Percentiles rank a stretch among this genome's conserved stretches.
Conservation (phyloP, 2,888 invertebrate genomes). For the Eristalis tenax region DNA sequence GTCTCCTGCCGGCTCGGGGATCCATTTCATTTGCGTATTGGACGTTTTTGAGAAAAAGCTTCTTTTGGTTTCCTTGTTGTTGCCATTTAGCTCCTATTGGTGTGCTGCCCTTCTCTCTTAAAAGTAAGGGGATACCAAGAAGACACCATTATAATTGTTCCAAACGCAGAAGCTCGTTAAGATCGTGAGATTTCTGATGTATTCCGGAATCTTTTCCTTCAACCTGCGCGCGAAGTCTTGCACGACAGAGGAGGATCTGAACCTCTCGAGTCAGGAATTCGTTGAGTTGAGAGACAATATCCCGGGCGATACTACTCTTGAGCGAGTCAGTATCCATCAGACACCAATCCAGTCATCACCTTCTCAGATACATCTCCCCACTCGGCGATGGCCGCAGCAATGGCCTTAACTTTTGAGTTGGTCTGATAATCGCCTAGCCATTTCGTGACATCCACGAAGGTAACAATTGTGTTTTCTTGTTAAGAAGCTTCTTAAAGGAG, state of each 20-base stretch:
- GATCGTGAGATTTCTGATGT: not conserved
- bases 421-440: not conserved
- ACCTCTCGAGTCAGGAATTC: not conserved
- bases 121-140: no score
- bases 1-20: no score
- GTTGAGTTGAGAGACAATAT: not conserved
- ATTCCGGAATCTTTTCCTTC: not conserved
- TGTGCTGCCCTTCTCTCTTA: no score
- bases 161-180: no score
- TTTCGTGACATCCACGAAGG: not conserved
- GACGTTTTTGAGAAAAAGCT: no score
- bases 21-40: no score
- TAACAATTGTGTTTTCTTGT: not conserved
- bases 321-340: not conserved
- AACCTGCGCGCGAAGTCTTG: not conserved
- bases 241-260: not conserved
- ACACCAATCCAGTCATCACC: not conserved
- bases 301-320: not conserved
- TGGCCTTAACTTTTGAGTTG: not conserved
- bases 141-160: no score
- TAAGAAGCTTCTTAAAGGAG: not conserved
- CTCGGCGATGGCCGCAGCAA: not conserved
- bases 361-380: not conserved
- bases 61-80: no score
- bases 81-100: no score